Evolutionary conservation across 2,113 vertebrate species (phyloP), one percentile per base, ranked within the genome.

Genomic region (Gila orcuttii): DNA sequence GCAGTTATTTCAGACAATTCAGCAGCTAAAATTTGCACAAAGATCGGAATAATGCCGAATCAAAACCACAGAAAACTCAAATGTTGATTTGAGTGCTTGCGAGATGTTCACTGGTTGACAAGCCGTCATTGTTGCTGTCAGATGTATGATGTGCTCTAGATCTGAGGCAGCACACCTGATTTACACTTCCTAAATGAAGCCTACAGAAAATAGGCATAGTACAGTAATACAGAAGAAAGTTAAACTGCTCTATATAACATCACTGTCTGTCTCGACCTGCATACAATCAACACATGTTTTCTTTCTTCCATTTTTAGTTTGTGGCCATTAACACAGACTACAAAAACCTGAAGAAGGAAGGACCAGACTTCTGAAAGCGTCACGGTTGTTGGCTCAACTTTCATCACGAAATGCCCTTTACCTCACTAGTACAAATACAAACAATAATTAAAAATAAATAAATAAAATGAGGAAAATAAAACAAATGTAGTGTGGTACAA

Each of bases 301-400:
- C 12, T 73, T 12, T 71, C 39, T 1, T 21, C 59, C n/a, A n/a
- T 25, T 36, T 19, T 33, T 87, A 98, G 97, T 97, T 98, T 88
- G 87, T 97, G 21, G 95, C 97, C 50, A 92, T 97, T 89, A 93
- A 88, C 88, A 97, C 95, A 0, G 96, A 98, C 92, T 98, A 98
- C 90, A 96, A 97, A 92, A 96, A 92, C 85, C 94, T 97, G 91
- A 98, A 99, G 96, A 98, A 98, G 88, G 96, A 98, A 0, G 95
- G 97, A 3, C 97, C 97, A 0, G 94, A 97, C 13, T 99, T 96
- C 93, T 99, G 92, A 97, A 82, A 13, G 42, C 23, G 2, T 47
- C 11, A 47, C 12, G 4, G 23, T 7, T 45, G 10, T 45, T 45
- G 39, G 23, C 21, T 75, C 71, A 75, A 25, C 71, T 25, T 45